These are phyloP conservation scores for Rhynchotus rufescens DNA, from an alignment of 2,797 vertebrate genomes.

Conservation along the genomic window DNA sequence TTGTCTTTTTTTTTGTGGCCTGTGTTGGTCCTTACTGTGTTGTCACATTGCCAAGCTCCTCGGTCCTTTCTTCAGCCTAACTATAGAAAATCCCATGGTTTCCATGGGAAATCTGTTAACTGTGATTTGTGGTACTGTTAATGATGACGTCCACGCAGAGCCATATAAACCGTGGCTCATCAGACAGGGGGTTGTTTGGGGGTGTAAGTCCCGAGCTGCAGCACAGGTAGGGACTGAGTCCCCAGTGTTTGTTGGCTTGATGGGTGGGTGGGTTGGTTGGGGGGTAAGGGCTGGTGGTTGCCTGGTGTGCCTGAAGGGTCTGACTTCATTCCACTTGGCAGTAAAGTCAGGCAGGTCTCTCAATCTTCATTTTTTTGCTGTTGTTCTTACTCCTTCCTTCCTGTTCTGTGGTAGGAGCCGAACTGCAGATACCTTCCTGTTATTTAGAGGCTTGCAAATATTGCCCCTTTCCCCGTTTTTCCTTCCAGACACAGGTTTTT, in stretches of 20 bases:
- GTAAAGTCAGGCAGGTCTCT: background rate
- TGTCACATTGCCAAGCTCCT: background rate
- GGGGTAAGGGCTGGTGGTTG: too few relatives aligned
- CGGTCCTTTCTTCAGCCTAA: background rate
- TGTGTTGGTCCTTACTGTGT: background rate
- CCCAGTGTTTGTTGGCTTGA: background rate
- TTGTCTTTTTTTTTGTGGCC: background rate
- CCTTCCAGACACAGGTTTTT: background rate
- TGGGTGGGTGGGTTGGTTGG: too few relatives aligned
- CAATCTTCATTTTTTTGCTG: background rate
- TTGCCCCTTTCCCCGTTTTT: background rate
- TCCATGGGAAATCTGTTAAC: too few relatives aligned
- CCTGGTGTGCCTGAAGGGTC: background rate
- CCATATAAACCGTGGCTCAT: background rate
- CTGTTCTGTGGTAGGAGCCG: background rate
- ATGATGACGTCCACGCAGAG: background rate
- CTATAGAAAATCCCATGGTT: background rate
- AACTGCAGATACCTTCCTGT: background rate
- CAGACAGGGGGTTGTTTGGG: background rate
- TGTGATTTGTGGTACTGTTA: background rate
- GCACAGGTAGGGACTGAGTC: background rate
- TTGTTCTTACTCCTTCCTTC: background rate
- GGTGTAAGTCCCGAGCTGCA: background rate
- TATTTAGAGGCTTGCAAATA: background rate
- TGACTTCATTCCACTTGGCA: background rate